Evolutionary conservation across 2,797 vertebrate species (phyloP), one percentile per base, ranked within the genome.

Genomic region (Knipowitschia caucasica): DNA sequence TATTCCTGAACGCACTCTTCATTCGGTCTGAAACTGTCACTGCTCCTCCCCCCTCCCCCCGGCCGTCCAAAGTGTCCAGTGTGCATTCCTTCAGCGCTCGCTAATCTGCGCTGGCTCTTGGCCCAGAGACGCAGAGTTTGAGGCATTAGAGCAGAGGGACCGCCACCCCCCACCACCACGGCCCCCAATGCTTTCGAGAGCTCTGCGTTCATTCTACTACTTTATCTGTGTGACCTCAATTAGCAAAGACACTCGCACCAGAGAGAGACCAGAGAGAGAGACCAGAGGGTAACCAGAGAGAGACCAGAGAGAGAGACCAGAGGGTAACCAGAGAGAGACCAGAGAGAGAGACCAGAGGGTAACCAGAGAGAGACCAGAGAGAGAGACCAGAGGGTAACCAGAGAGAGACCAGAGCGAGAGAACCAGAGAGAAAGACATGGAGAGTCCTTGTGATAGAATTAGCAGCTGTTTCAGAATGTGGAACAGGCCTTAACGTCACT

Each of bases 201-300:
- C 78, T 80, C 76, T 75, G 72, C 73, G 78, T 83, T 89, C 87
- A 88, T 91, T 89, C 87, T 73, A 84, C 85, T 86, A 79, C 82
- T 78, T 85, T 88, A 36, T 17, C 80, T 86, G 62, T 86, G 62
- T 85, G 86, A 86, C 85, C 86, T 86, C 84, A 88, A 89, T 91
- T 89, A 90, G 86, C 59, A 78, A 75, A 77, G 69, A 81, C 73
- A 73, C 77, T 77, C 72, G 69, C 61, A 71, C 53, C 11, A 69
- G 61, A 69, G 57, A 49, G 60, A 73, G 68, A 69, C 56, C 58
- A 56, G 56, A 49, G 75, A 59, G 59, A 74, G 21, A 25, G 64
- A 63, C 69, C 43, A 40, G 54, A n/a, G n/a, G n/a, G n/a, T n/a
- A n/a, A 71, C 53, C 11, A 69, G 61, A 69, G 57, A 49, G 60